Evolutionary conservation across 1,140 invertebrate genomes (phyloP), one percentile per base, ranked within the genome.

Genomic region (Calycopis cecrops): DNA sequence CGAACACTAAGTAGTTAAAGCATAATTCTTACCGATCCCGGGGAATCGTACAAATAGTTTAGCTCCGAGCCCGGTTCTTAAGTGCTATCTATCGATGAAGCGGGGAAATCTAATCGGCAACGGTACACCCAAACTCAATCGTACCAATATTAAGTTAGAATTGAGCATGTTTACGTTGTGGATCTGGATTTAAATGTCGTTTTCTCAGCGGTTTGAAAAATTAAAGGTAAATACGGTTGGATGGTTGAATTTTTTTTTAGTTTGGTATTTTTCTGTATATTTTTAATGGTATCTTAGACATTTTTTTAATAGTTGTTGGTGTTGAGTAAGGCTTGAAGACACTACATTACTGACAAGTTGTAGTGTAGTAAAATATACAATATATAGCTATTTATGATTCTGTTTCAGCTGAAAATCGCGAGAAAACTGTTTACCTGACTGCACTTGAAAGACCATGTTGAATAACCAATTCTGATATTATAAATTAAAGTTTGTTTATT

Each of bases 51-150:
- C 59, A 60, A 63, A 60, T 63, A 63, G 58, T 60, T 63, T 60
- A 63, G 53, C 57, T 37, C 49, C 57, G 37, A 52, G 55, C 57
- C 55, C 56, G 49, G 47, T 59, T 55, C 47, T 55, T 60, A 57
- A 63, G 58, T 47, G 58, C 54, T 55, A 60, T 63, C 59, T 63
- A 60, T 57, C 40, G 58, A 60, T 52, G 52, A 53, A 53, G 56
- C 56, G 59, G 59, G 55, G 50, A 63, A 63, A 63, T 63, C 62
- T 63, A 63, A 60, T 63, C 58, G 62, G 18, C 47, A 34, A 42
- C 52, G 52, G 52, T 55, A 52, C 60, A 55, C 60, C 55, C 48
- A 40, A 52, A 52, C 51, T 33, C 52, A 53, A 63, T 56, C 51
- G 52, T 40, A 10, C 38, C n/a, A 21, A 57, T 57, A 57, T 53